Conservation (phyloP, 2,113 vertebrate species). For the Ailurus styani region DNA sequence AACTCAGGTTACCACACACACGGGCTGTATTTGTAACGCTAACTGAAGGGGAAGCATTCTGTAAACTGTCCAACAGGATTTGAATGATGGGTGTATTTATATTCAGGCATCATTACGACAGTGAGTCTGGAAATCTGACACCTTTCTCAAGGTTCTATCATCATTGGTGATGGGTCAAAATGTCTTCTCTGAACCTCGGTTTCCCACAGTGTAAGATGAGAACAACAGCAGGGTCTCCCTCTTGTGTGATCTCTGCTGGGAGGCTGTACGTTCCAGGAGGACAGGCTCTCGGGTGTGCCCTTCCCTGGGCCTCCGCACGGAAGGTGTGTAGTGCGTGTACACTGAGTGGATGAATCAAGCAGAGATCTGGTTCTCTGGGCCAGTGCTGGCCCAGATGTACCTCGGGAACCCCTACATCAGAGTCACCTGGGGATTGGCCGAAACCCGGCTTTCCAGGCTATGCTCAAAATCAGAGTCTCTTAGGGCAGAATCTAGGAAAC, state of each 20-base stretch:
- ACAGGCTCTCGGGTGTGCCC: background rate
- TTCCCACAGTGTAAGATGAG: background rate
- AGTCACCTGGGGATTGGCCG: background rate
- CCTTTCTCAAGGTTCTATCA: background rate
- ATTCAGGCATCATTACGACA: background rate
- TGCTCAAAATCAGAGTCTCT: background rate
- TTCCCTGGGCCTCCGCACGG: background rate
- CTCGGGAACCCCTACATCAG: background rate
- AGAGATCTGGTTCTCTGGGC: background rate
- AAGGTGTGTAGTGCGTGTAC: too few species aligned
- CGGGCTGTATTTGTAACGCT: too few species aligned
- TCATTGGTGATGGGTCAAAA: background rate
- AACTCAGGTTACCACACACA: background rate
- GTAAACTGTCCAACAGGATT: background rate
- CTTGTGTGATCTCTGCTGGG: background rate
- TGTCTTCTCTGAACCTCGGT: background rate
- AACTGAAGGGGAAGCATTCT: background rate
- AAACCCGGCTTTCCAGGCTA: background rate
- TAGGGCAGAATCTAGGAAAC: background rate
- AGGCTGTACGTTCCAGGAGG: background rate
- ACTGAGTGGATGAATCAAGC: background rate
- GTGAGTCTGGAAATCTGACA: background rate
- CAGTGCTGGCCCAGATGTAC: background rate
- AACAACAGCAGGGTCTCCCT: background rate
- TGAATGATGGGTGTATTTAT: background rate